phyloP scores from a whole-genome alignment of 2,888 invertebrate species.

The Meteorus colon region DNA sequence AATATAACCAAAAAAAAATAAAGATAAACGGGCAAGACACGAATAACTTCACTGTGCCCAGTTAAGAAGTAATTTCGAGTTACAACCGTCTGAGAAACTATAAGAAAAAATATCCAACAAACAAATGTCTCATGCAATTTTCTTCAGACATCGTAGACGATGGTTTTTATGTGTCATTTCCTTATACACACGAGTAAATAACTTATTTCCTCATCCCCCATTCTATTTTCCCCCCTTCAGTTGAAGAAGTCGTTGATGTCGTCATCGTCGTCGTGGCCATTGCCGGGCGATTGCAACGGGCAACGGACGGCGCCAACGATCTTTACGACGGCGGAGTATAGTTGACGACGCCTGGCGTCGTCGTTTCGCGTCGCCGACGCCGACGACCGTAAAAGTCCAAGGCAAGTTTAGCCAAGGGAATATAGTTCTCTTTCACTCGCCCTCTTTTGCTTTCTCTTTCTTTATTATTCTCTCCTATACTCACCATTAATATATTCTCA shows the following conservation, averaged over 20 bases:
- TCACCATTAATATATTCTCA: slow-evolving; percentile 1
- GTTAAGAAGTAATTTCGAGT: no score
- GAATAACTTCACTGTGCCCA: no score
- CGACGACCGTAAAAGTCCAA: slow-evolving; percentile 39
- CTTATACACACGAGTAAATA: slow-evolving; percentile 24
- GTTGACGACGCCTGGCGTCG: slow-evolving; percentile 50
- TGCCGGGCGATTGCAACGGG: slow-evolving; percentile 28
- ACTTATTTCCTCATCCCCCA: slow-evolving; percentile 25
- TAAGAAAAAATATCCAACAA: not conserved
- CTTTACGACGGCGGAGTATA: slow-evolving; percentile 64
- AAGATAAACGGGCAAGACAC: not conserved
- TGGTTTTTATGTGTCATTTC: not conserved
- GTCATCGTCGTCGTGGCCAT: not conserved
- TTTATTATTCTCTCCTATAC: not conserved
- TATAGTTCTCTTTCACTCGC: not conserved
- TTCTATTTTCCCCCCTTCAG: not conserved
- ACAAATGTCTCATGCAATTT: not conserved
- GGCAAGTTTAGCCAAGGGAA: slow-evolving; percentile 31
- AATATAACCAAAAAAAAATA: not conserved
- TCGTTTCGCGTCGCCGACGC: slow-evolving; percentile 45
- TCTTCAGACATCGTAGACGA: not conserved
- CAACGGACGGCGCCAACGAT: slow-evolving; percentile 63
- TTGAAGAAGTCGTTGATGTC: slow-evolving; percentile 11
- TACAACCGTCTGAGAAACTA: not conserved
- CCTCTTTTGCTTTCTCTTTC: slow-evolving; percentile 1